Base-by-base conservation (phyloP, 92 coral and sea anemone genomes). In the Actinernus sp. region DNA sequence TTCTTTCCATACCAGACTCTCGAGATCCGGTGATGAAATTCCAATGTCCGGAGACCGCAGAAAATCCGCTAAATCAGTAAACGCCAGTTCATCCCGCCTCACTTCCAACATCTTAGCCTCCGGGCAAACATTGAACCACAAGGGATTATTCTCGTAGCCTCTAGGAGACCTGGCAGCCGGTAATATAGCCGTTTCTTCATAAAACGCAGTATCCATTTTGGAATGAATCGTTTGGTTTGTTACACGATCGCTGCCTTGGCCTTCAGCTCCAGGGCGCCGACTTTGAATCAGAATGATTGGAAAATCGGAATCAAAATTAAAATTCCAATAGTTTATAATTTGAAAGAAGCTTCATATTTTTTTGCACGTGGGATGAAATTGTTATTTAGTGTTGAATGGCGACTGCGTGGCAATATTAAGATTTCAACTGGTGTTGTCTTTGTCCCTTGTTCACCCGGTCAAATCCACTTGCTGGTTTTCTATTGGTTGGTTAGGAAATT, bases 21-120 rank as follows among this genome's bases (percentile, higher is more conserved):
- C 97, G 9, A 90, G 86, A 26, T 86, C 92, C 16, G 92, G 92
- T 19, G 97, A 85, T 3, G 89, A 79, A 61, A 81, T 90, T 43
- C 83, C 82, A 13, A 90, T 71, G 51, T 90, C 92, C 3, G 97
- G 97, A 18, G 97, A 90, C 49, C 68, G 79, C 9, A 90, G 49
- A 20, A 90, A 67, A 54, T 83, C 91, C 3, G 89, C 79, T 11
- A 90, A 65, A 23, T 90, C 97, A 40, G 65, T 52, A 22, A 70
- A 70, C n/a, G 65, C 65, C 6, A 70, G 32, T 3, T 70, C 78
- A 7, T 70, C 78, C 10, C 63, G 26, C 19, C 38, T 70, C 13
- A 2, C 63, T 24, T 68, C 75, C 26, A 68, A 49, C 18, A 51
- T 21, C 40, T 68, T 70, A 4, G 49, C 50, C 6, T 70, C 78